phyloP scores from a whole-genome alignment of 2,797 vertebrate species.

The Microctenopoma stevenorrisi region DNA sequence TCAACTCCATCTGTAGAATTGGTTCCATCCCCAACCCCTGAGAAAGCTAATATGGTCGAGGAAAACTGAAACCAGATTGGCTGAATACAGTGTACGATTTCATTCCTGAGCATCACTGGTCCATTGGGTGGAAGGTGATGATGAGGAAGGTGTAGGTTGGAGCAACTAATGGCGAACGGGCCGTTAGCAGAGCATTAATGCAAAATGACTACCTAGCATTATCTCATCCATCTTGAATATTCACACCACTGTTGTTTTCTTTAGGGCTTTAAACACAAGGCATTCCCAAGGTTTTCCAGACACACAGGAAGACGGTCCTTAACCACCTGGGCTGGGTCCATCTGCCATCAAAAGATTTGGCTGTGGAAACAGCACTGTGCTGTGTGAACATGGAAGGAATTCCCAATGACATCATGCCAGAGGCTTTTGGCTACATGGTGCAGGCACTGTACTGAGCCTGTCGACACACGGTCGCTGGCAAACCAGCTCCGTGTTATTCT shows the following conservation, averaged over 20 bases:
- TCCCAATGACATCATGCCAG: conserved; percentile 67
- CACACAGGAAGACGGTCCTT: conserved; percentile 67
- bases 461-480: conserved; percentile 2
- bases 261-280: conserved; percentile 25
- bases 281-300: conserved; percentile 56
- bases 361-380: conserved; percentile 20
- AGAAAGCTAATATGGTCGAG: conserved; percentile 13
- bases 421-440: conserved; percentile 62
- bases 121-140: too few relatives aligned
- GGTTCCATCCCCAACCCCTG: conserved; percentile 25
- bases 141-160: conserved; percentile 14
- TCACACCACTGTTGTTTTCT: conserved; percentile 34
- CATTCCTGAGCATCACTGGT: conserved; percentile 36
- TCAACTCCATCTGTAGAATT: conserved; percentile 71
- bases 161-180: conserved; percentile 10
- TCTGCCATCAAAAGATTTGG: conserved; percentile 60
- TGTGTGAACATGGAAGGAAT: conserved; percentile 61
- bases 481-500: background rate
- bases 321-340: conserved; percentile 70
- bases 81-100: conserved; percentile 40
- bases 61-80: conserved; percentile 51
- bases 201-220: conserved; percentile 7
- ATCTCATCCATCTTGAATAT: conserved; percentile 22
- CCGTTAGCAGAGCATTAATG: conserved; percentile 21
- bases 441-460: conserved; percentile 19